Evolutionary conservation across 2,888 invertebrate species (phyloP).

Genomic region (Abrostola tripartita): DNA sequence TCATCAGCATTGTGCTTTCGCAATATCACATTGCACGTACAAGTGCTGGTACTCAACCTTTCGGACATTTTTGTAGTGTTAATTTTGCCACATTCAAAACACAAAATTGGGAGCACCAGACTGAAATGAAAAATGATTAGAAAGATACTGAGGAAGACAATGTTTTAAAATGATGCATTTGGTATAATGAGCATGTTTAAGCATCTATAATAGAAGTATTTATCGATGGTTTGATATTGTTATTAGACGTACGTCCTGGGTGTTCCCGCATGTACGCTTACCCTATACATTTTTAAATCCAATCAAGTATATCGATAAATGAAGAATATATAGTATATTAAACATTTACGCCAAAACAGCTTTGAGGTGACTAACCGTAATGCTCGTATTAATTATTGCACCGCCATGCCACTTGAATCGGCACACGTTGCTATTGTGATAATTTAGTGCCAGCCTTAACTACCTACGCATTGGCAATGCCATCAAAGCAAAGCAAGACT

Average conservation of each 20-base stretch:
- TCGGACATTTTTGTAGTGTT: conserved; percentile 39
- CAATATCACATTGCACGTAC: conserved; percentile 50
- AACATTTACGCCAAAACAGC: conserved; percentile 45
- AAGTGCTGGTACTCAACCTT: conserved; percentile 49
- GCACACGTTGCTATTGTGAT: conserved; percentile 55
- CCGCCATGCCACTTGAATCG: conserved; percentile 59
- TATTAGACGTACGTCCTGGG: conserved; percentile 51
- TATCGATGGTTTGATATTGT: conserved; percentile 38
- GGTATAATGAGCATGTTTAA: conserved; percentile 49
- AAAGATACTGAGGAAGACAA: conserved; percentile 50
- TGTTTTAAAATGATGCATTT: conserved; percentile 46
- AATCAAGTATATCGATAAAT: conserved; percentile 29
- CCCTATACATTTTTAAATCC: conserved; percentile 42
- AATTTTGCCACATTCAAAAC: conserved; percentile 37
- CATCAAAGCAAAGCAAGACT: neutral
- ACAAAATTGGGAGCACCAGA: conserved; percentile 56
- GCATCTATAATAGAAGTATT: conserved; percentile 33
- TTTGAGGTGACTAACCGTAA: conserved; percentile 71
- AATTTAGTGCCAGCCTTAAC: neutral
- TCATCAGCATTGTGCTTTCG: conserved; percentile 57
- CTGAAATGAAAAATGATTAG: conserved; percentile 19
- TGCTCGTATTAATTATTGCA: conserved; percentile 69
- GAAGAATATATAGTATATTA: conserved; percentile 30
- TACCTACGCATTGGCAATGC: neutral
- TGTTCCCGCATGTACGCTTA: conserved; percentile 64